A percentile compares a stretch with the other conserved stretches of the same genome.
phyloP scores from a whole-genome alignment of 2,797 vertebrate species.

The Trachurus trachurus region DNA sequence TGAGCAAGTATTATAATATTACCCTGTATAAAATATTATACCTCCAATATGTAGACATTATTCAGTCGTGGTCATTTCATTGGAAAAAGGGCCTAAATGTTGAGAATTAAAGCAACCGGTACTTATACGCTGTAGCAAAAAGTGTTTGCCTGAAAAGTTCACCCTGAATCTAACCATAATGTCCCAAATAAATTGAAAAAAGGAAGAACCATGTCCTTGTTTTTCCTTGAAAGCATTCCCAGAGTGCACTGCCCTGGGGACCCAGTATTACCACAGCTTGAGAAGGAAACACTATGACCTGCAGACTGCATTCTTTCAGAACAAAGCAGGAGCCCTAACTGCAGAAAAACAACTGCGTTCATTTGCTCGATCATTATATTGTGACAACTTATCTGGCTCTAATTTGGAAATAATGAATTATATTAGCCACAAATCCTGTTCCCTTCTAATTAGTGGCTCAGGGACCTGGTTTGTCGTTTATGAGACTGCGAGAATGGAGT shows the following conservation, averaged over 20 bases:
- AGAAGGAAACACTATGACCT: constrained; percentile 22
- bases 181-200: constrained; percentile 7
- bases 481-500: constrained; percentile 75
- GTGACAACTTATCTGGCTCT: constrained; percentile 78
- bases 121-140: neutral
- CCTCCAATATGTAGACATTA: neutral
- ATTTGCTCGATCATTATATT: constrained; percentile 77
- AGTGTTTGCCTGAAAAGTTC: neutral
- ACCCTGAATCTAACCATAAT: neutral
- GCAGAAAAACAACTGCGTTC: constrained; percentile 68
- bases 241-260: constrained; percentile 27
- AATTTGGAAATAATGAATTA: constrained; percentile 83
- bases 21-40: neutral
- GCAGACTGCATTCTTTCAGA: constrained; percentile 24
- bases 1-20: neutral
- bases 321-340: constrained; percentile 55
- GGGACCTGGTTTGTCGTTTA: constrained; percentile 82
- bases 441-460: constrained; percentile 80
- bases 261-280: neutral
- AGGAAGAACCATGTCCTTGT: neutral
- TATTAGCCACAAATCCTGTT: constrained; percentile 82
- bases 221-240: constrained; percentile 14
- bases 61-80: neutral
- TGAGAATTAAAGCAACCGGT: neutral
- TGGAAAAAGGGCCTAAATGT: neutral